phyloP scores from a whole-genome alignment of 2,797 vertebrate species.

The Distichodus sexfasciatus region DNA sequence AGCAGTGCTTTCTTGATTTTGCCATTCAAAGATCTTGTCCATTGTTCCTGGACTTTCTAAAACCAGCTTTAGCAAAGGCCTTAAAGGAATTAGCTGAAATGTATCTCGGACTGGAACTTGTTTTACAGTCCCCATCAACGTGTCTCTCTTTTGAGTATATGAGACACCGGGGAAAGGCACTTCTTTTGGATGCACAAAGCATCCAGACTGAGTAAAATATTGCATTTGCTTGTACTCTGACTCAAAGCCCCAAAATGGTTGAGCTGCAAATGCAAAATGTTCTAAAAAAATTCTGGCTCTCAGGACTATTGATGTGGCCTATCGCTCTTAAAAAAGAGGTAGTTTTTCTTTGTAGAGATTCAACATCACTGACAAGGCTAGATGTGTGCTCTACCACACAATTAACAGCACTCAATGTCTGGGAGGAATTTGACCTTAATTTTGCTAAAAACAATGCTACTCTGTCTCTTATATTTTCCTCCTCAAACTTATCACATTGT shows the following conservation, averaged over 20 bases:
- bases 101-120: constrained; percentile 25
- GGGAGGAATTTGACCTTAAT: constrained; percentile 13
- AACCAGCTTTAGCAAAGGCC: neutral
- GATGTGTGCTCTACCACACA: constrained; percentile 23
- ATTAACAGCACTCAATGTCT: neutral
- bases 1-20: neutral
- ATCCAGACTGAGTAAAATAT: constrained; percentile 18
- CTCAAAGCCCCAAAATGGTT: constrained; percentile 24
- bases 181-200: constrained; percentile 21
- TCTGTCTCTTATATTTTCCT: constrained; percentile 1
- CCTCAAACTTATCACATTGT: neutral
- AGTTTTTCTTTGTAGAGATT: constrained; percentile 1
- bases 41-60: constrained; percentile 28
- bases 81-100: constrained; percentile 12
- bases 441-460: constrained; percentile 5
- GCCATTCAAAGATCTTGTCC: constrained; percentile 14
- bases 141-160: constrained; percentile 15
- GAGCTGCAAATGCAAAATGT: constrained; percentile 10
- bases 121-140: neutral
- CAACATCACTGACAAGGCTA: constrained; percentile 10
- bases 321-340: neutral
- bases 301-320: neutral
- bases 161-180: constrained; percentile 23
- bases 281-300: neutral
- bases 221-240: constrained; percentile 35